These are phyloP conservation scores for Lordiphosa andalusiaca DNA, from an alignment of 2,888 invertebrate species.

Conservation along the genomic window DNA sequence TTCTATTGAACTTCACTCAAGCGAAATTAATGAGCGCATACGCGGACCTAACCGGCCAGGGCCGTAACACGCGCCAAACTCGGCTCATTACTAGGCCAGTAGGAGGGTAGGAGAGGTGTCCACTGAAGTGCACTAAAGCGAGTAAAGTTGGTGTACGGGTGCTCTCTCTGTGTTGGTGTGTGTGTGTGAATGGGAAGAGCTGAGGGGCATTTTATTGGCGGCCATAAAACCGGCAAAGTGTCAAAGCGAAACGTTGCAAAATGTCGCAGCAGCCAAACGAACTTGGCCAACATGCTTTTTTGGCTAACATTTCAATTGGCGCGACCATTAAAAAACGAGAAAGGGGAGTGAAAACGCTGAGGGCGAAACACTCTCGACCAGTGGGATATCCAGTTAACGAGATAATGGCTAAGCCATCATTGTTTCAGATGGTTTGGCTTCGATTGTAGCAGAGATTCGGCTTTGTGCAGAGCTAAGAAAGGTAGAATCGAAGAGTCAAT, in stretches of 20 bases:
- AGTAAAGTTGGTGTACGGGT: neutral
- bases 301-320: slow-evolving; percentile 57
- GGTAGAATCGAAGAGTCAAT: too few relatives aligned
- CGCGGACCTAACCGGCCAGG: slow-evolving; percentile 41
- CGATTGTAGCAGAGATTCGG: too few relatives aligned
- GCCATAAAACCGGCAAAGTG: slow-evolving; percentile 61
- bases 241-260: slow-evolving; percentile 62
- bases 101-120: slow-evolving; percentile 20
- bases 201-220: slow-evolving; percentile 58
- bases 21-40: slow-evolving; percentile 72
- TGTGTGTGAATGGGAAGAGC: slow-evolving; percentile 17
- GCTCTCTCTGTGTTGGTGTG: too few relatives aligned
- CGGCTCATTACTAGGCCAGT: slow-evolving; percentile 21
- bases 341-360: neutral
- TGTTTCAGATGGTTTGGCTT: too few relatives aligned
- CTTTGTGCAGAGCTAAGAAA: too few relatives aligned
- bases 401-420: too few relatives aligned
- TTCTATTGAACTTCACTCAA: slow-evolving; percentile 68
- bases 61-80: slow-evolving; percentile 57
- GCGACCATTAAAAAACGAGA: slow-evolving; percentile 19
- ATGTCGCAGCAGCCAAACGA: slow-evolving; percentile 30
- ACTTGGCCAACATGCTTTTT: slow-evolving; percentile 25
- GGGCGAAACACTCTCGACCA: too few relatives aligned
- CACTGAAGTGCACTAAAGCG: slow-evolving; percentile 70
- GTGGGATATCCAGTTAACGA: too few relatives aligned